Base-by-base conservation (phyloP, 2,797 vertebrate species). In the Ptychadena robeensis region DNA sequence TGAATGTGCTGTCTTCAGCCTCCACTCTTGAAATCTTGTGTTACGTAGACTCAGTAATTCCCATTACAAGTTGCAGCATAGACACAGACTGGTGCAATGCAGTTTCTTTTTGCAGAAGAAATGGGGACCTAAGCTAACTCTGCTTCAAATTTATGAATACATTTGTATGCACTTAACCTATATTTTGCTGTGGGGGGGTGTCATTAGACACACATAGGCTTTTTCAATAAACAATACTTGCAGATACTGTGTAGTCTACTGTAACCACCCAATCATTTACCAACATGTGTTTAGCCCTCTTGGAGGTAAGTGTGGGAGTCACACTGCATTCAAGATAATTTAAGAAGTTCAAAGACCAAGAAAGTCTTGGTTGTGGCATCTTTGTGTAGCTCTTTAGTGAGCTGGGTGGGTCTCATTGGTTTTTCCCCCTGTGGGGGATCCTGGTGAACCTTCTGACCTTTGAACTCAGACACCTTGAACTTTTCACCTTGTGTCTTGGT, bases 1-100 rank as follows among this genome's bases (percentile, higher is more conserved):
- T 81, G 78, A 80, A 85, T 80, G 78, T 85, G 78, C 83, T 81
- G 83, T 76, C 78, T 85, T 70, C 78, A 85, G 78, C 78, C 83
- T 76, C 65, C 78, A 76, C 83, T 80, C n/a, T 85, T 71, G 65
- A 76, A 85, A 85, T 85, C 83, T 85, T 85, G 72, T 85, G 78
- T 85, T 85, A 76, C 78, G 80, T 85, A 40, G 69, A 61, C 65
- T 75, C 65, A 75, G 64, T 80, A 71, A 81, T 80, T 85, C 71
- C 9, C 71, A 80, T 75, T 71, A 80, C 77, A 80, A 70, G 82
- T 76, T 64, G 57, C 65, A 25, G 65, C 48, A 64, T 85, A 85
- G 75, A 85, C 70, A 72, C 66, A 76, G 66, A 68, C 64, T 48
- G 57, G 31, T 80, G 82, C 77, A 57, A 32, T 64, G 64, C 38